phyloP scores from a whole-genome alignment of 1,140 invertebrate species.

The Ceratoteleas bidentatus region DNA sequence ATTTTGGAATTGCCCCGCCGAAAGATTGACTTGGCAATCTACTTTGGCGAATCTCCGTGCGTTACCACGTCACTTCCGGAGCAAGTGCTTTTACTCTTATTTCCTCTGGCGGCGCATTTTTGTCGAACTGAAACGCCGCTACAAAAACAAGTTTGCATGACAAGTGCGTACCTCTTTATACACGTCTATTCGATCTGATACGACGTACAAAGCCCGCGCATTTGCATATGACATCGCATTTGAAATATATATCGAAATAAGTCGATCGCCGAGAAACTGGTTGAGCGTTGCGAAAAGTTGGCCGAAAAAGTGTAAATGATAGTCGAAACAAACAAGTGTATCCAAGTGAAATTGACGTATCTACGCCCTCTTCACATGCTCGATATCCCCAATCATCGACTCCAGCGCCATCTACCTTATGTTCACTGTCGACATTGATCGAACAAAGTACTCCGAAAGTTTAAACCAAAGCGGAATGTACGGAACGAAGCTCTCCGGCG shows the following conservation, averaged over 20 bases:
- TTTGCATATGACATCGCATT: constrained; percentile 47
- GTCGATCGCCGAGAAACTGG: constrained; percentile 29
- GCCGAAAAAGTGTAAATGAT: constrained; percentile 1
- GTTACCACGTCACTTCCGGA: constrained; percentile 53
- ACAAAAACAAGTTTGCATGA: constrained; percentile 59
- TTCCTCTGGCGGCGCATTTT: constrained; percentile 39
- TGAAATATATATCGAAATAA: constrained; percentile 45
- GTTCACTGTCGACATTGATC: background rate
- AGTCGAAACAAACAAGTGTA: background rate
- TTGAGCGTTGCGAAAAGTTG: constrained; percentile 32
- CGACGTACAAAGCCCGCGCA: constrained; percentile 18
- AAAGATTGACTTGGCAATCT: constrained; percentile 58
- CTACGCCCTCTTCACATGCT: background rate
- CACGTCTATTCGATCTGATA: constrained; percentile 46
- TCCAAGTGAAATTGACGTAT: background rate
- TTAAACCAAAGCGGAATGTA: background rate
- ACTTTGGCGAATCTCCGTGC: constrained; percentile 54
- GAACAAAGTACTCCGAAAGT: background rate
- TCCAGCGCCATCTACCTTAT: background rate
- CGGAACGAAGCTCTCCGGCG: background rate
- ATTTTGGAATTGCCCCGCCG: constrained; percentile 27
- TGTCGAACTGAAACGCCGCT: constrained; percentile 44
- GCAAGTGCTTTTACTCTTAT: constrained; percentile 55
- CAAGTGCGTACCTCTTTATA: constrained; percentile 48
- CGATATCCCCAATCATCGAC: background rate